Evolutionary conservation across 2,113 vertebrate species (phyloP).

Genomic region (Notothenia coriiceps): DNA sequence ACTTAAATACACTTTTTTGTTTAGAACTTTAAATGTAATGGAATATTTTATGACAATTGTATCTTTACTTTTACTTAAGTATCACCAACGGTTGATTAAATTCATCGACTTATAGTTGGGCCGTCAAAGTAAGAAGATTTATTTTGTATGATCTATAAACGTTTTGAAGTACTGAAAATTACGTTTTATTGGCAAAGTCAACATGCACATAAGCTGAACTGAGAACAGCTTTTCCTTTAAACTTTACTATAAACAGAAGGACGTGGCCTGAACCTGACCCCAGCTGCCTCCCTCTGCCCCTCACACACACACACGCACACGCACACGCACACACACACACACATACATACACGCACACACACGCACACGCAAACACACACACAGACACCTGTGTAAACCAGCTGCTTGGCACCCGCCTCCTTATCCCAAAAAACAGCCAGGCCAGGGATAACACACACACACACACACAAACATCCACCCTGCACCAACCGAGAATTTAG

Average conservation of each 20-base stretch:
- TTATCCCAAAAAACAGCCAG: no score
- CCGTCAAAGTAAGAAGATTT: neutral
- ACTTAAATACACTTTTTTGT: no score
- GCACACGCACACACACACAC: constrained; percentile 21
- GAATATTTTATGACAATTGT: no score
- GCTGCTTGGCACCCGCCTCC: no score
- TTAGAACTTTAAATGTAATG: no score
- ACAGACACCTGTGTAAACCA: no score
- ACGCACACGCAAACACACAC: constrained; percentile 15
- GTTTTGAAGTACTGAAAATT: neutral
- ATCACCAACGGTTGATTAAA: no score
- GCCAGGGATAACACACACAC: neutral
- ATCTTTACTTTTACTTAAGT: no score
- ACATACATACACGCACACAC: neutral
- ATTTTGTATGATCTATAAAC: neutral
- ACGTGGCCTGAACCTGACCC: constrained; percentile 67
- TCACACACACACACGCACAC: constrained; percentile 4
- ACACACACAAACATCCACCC: neutral
- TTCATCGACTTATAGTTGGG: neutral
- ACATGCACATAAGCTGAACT: neutral
- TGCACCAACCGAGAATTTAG: constrained; percentile 27
- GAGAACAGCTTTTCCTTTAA: constrained; percentile 43
- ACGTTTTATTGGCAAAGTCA: neutral
- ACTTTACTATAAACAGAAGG: constrained; percentile 32
- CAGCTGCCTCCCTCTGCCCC: constrained; percentile 17